Evolutionary conservation across 2,888 invertebrate genomes (phyloP), one percentile per base, ranked within the genome.

Genomic region (Pandemis corylana): DNA sequence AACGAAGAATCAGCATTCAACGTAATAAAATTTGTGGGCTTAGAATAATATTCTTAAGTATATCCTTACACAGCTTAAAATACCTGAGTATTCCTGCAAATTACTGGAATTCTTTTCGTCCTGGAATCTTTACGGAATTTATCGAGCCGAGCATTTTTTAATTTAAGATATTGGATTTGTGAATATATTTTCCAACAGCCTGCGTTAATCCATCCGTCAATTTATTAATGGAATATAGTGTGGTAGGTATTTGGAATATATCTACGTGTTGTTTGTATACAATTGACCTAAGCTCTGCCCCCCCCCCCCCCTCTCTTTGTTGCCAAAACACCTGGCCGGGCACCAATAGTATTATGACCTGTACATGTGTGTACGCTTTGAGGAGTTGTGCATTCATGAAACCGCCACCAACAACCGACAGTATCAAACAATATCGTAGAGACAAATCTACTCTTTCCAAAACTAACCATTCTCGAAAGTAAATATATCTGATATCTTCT

Each of bases 21-120:
- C 12, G 12, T 7, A n/a, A 59, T 15, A 9, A 28, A 7, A 28
- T 0, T 28, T 59, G 28, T 28, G 12, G 10, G 28, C 28, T 59
- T 5, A 10, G 28, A 28, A 7, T 62, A n/a, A n/a, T n/a, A 41
- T 41, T 62, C n/a, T n/a, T 41, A 62, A 62, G 1, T 7, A 41
- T 41, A 13, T 41, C 20, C n/a, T 7, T n/a, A 36, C 1, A 62
- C 41, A 62, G 41, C 62, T 41, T n/a, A n/a, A 61, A 12, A n/a
- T 62, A 62, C 62, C 62, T 36, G 41, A 41, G 62, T 62, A 41
- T 62, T 62, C 41, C 41, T 62, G 62, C n/a, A 62, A 62, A 62
- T 62, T 62, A 41, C 62, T 62, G 62, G 62, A n/a, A 41, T 41
- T 62, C 41, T 36, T 28, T 10, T n/a, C 20, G 20, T 41, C 41